Base-by-base conservation (phyloP, 2,888 invertebrate species). In the Callimorpha dominula region DNA sequence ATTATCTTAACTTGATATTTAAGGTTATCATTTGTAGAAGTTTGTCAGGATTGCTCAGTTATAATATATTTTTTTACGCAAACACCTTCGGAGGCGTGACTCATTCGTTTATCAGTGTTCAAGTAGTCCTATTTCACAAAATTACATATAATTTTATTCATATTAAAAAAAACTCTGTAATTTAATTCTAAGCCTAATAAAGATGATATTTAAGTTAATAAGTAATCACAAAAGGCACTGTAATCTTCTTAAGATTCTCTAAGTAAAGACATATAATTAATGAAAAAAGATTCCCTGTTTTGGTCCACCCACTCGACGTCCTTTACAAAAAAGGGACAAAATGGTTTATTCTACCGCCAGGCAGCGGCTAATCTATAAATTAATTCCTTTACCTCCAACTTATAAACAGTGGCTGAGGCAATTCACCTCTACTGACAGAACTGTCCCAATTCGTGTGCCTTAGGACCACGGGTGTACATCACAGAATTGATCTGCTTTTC, bases 311-410 rank as follows among this genome's bases (percentile, higher is more conserved):
- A 54, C 70, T 54, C 57, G n/a, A 49, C 5, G 31, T 6, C 14
- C 40, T 60, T 66, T 12, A 4, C 42, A 11, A 14, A 20, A 40
- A 66, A 49, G 42, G 42, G 43, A 63, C 63, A 64, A 40, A 62
- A 72, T 64, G 54, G 20, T 64, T 72, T 63, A 46, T 46, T 68
- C 54, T 64, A 9, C 52, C 57, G n/a, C 20, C 20, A 17, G 65
- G 52, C 12, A 70, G 57, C 20, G 72, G 64, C 54, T 69, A 69
- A 74, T 78, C 68, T 52, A 75, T 76, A 69, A 77, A 77, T 63
- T 31, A 42, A 64, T 65, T 70, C 46, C 64, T 70, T 75, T 69
- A 72, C 67, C 68, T 60, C 72, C 68, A 72, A 75, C 15, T 11
- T 65, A 31, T 46, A 40, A 66, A 66, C 66, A 52, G 31, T 57